Evolutionary conservation across 2,888 invertebrate species (phyloP).

Genomic region (Morpho achilles): DNA sequence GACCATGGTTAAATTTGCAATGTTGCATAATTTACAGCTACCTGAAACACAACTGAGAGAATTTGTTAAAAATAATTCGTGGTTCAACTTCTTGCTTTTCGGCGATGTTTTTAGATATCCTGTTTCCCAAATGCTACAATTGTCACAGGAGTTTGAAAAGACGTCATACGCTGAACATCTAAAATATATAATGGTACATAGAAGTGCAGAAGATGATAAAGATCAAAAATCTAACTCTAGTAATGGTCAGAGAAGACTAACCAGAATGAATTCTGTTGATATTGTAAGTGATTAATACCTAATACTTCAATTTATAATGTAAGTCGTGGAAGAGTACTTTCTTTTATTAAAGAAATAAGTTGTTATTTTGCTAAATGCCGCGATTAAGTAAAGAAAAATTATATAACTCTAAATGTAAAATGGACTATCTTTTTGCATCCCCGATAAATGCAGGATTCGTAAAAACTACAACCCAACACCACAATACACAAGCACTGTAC

Average conservation of each 20-base stretch:
- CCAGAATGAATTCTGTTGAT: conserved; percentile 61
- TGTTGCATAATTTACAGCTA: conserved; percentile 74
- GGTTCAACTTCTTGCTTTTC: conserved; percentile 85
- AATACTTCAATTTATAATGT: no score
- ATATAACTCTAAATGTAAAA: no score
- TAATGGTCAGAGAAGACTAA: conserved; percentile 56
- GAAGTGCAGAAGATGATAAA: conserved; percentile 62
- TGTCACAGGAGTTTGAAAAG: conserved; percentile 78
- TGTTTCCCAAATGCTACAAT: conserved; percentile 76
- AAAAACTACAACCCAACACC: no score
- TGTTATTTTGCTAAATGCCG: no score
- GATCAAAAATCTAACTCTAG: conserved; percentile 51
- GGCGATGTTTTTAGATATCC: conserved; percentile 86
- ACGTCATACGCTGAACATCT: conserved; percentile 80
- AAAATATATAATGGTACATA: conserved; percentile 71
- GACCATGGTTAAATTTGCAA: conserved; percentile 80
- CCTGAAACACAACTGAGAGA: conserved; percentile 80
- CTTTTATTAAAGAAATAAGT: no score
- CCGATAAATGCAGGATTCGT: no score
- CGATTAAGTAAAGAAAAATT: no score
- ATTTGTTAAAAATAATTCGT: conserved; percentile 81
- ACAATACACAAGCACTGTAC: no score
- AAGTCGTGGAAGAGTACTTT: no score
- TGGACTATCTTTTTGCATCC: no score
- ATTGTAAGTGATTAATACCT: conserved; percentile 45